phyloP scores from a whole-genome alignment of 2,113 vertebrate genomes.

The Oreamnos americanus region DNA sequence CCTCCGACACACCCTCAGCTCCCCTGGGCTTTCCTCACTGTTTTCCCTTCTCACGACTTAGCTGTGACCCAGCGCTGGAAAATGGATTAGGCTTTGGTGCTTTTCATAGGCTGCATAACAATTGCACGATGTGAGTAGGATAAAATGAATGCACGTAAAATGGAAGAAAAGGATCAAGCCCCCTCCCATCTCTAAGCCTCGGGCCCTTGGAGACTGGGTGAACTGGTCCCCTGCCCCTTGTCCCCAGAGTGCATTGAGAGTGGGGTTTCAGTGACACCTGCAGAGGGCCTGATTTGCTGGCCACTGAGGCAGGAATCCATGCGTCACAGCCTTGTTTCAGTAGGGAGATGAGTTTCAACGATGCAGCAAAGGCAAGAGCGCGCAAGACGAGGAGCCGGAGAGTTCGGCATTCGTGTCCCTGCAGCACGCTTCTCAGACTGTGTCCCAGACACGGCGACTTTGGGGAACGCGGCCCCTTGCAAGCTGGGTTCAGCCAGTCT shows the following conservation, averaged over 20 bases:
- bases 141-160: background rate
- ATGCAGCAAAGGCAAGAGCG: background rate
- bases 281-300: background rate
- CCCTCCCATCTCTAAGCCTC: background rate
- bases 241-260: background rate
- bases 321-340: no score
- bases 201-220: background rate
- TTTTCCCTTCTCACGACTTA: constrained; percentile 9
- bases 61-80: constrained; percentile 75
- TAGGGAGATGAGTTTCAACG: no score
- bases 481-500: background rate
- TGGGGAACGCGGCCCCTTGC: background rate
- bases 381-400: background rate
- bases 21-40: background rate
- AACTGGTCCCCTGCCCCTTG: background rate
- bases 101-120: constrained; percentile 28
- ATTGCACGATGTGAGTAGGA: constrained; percentile 61
- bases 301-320: background rate
- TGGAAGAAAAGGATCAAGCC: background rate
- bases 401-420: background rate
- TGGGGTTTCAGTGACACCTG: background rate
- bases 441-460: background rate
- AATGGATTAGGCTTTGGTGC: constrained; percentile 66
- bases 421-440: background rate
- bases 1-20: background rate